Evolutionary conservation across 2,113 vertebrate genomes (phyloP), one percentile per base, ranked within the genome.

Genomic region (Nothoprocta pentlandii): DNA sequence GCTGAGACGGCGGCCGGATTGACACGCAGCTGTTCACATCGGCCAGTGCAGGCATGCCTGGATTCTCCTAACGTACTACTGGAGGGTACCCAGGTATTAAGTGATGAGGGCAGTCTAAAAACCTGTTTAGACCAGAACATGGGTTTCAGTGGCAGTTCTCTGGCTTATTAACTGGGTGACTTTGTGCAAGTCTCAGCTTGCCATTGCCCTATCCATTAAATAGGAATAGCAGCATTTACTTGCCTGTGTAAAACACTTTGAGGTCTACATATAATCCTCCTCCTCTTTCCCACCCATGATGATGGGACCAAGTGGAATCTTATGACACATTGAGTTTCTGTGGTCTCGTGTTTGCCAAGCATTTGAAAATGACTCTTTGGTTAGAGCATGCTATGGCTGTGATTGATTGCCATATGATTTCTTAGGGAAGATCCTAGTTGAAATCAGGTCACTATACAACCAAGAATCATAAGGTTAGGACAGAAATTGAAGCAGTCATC

Each of bases 211-310:
- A 42, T 94, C 93, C 90, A 94, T 59, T 85, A 95, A 95, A 96
- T 93, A 84, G 92, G 90, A 93, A 95, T 85, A 92, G 92, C 67
- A 92, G 77, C 94, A 90, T 89, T 94, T 95, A 92, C 91, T 82
- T 93, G 70, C 77, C 95, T 96, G 92, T n/a, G 36, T 95, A 93
- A 95, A 96, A 93, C 77, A 94, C 86, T 94, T 88, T 95, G 90
- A 95, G 95, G 94, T 94, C 93, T 95, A 92, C 0, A 41, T 90
- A 73, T 96, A 95, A 96, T 96, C 95, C 89, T 89, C 53, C 91
- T 96, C 89, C 84, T 94, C 94, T 94, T 96, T 96, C 92, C 92
- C 95, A 96, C 94, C 91, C 94, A 87, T 94, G 94, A 95, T 96
- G 95, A 96, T 89, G 91, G 94, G 96, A 95, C 95, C 86, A 81